Percentiles rank a stretch among this genome's conserved stretches.
Conservation (phyloP, 35 echinoderm and acorn worm species). For the Hemicentrotus pulcherrimus region DNA sequence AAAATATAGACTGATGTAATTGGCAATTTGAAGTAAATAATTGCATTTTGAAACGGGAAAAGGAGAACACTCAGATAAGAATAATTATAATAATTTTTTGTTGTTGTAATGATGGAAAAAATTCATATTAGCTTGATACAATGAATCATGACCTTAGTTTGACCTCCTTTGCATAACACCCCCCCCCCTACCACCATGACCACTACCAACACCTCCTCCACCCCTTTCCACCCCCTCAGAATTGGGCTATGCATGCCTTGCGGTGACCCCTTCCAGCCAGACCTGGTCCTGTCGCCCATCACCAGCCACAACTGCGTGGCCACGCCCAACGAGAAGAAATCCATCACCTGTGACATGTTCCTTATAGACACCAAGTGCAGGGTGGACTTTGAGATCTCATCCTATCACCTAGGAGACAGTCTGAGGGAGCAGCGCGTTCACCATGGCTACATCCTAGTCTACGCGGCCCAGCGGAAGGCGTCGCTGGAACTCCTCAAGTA, state of each 20-base stretch:
- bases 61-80: no score
- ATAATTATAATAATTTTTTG: no score
- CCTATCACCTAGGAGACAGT: conserved; percentile 64
- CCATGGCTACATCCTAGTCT: conserved; percentile 89
- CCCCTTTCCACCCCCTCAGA: conserved; percentile 38
- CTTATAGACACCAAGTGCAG: conserved; percentile 74
- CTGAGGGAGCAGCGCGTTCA: conserved; percentile 60
- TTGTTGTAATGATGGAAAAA: no score
- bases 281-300: conserved; percentile 74
- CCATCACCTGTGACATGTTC: conserved; percentile 76
- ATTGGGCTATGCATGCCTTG: conserved; percentile 81
- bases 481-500: conserved; percentile 51
- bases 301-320: conserved; percentile 64
- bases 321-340: conserved; percentile 58
- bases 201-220: not conserved
- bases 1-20: no score
- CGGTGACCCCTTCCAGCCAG: conserved; percentile 70
- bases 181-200: not conserved
- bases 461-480: conserved; percentile 80
- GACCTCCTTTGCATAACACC: not conserved
- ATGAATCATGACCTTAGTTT: not conserved
- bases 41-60: no score
- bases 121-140: no score
- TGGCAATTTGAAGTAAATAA: no score
- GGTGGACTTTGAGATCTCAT: conserved; percentile 80